These are phyloP conservation scores for Aleadryas rufinucha DNA, from an alignment of 2,113 vertebrate genomes.

Conservation along the genomic window DNA sequence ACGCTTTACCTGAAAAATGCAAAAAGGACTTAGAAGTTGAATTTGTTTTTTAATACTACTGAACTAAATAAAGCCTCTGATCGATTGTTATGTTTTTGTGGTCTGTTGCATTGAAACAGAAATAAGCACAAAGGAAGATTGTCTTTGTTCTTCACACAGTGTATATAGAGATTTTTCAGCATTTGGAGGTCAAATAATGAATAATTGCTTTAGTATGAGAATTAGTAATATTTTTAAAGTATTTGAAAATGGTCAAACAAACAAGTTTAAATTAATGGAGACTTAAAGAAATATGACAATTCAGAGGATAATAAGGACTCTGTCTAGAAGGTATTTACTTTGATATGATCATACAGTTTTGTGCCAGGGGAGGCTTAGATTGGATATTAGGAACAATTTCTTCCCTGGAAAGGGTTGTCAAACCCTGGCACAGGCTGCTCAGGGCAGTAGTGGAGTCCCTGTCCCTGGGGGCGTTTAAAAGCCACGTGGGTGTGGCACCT, in stretches of 20 bases:
- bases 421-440: not conserved
- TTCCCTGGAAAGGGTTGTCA: not conserved
- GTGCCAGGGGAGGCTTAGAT: not conserved
- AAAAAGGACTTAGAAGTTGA: not conserved
- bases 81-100: not conserved
- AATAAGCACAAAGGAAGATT: not conserved
- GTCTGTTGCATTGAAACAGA: not conserved
- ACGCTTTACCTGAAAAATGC: not conserved
- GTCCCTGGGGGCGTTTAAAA: not conserved
- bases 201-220: not conserved
- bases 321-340: not conserved
- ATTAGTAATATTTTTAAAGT: not conserved
- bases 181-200: not conserved
- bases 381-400: not conserved
- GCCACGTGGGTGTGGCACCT: rapidly evolving
- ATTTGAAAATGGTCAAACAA: not conserved
- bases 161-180: not conserved
- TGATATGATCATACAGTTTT: not conserved
- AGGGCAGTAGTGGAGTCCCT: not conserved
- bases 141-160: not conserved
- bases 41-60: not conserved
- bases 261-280: not conserved
- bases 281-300: not conserved
- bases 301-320: not conserved
- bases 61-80: not conserved